Evolutionary conservation across 2,797 vertebrate genomes (phyloP).

Genomic region (Spondyliosoma cantharus): DNA sequence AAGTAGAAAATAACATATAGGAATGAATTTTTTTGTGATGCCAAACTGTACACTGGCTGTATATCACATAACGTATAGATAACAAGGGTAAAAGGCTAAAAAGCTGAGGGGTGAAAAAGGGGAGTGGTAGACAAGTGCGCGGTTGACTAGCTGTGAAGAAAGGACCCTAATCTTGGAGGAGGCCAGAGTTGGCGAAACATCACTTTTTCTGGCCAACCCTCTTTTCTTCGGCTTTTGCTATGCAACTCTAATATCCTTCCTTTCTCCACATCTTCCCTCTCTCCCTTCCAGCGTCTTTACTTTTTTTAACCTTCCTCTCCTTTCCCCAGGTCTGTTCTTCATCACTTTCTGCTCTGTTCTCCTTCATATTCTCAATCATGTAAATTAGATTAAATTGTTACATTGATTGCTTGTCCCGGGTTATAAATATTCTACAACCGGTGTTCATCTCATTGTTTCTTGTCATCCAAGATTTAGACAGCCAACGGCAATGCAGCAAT

Average conservation of each 20-base stretch:
- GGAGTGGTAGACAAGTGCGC: constrained; percentile 51
- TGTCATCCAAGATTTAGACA: neutral
- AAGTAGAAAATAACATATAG: neutral
- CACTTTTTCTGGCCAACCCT: constrained; percentile 47
- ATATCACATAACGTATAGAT: constrained; percentile 16
- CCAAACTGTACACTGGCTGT: constrained; percentile 15
- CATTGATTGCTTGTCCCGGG: neutral
- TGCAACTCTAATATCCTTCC: constrained; percentile 47
- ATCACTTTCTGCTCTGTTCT: neutral
- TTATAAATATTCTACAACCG: neutral
- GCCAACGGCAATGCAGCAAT: neutral
- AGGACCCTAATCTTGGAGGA: constrained; percentile 69
- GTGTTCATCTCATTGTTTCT: neutral
- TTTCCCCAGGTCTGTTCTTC: neutral
- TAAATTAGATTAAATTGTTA: neutral
- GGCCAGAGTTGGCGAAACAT: constrained; percentile 67
- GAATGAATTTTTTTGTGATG: neutral
- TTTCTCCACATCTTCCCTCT: constrained; percentile 7
- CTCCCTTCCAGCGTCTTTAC: neutral
- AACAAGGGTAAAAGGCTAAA: constrained; percentile 32
- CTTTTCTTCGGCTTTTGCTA: constrained; percentile 54
- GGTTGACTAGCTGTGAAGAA: constrained; percentile 68
- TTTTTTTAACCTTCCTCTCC: neutral
- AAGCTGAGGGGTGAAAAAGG: constrained; percentile 41
- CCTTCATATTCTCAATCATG: neutral